Base-by-base conservation (phyloP, 2,888 invertebrate genomes). In the Nineta flava region DNA sequence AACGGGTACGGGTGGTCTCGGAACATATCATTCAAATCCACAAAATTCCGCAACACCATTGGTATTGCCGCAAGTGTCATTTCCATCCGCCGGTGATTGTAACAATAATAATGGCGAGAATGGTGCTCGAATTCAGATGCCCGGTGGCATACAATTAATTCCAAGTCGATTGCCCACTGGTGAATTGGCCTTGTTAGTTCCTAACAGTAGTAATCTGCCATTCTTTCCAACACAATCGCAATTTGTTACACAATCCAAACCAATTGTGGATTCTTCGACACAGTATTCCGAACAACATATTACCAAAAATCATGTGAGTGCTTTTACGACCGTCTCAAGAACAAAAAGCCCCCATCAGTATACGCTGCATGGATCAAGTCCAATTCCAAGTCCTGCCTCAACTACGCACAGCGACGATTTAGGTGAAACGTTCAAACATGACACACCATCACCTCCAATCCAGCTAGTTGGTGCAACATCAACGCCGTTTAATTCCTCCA, bases 121-220 rank as follows among this genome's bases (percentile, higher is more conserved):
- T 53, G 50, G 57, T 43, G 59, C 48, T 59, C 32, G 40, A 40
- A 58, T 62, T 31, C 65, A 65, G 55, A 61, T 66, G 13, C 65
- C 65, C 50, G 61, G 45, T 19, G 49, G 82, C 0, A 76, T 87
- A 2, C 86, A 87, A 53, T 68, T 90, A 48, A 82, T 88, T 12
- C 87, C 88, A 17, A 88, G 87, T 9, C 74, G 87, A 55, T 63
- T 90, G 13, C 77, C 87, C 17, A 88, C 87, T 60, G 88, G 88
- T 0, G 87, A 86, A 64, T 81, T 88, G 54, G 87, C 88, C 0
- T 69, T 88, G n/a, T 81, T 90, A 1, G 62, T 88, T 50, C 87
- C 88, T 0, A 77, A 49, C n/a, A 49, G 49, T 45, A 49, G 49
- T 45, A 49, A 49, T 45, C 17, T 49, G 45, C 49, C 44, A 34